Conservation (phyloP, 2,113 vertebrate genomes). For the Chionodraco myersi region DNA sequence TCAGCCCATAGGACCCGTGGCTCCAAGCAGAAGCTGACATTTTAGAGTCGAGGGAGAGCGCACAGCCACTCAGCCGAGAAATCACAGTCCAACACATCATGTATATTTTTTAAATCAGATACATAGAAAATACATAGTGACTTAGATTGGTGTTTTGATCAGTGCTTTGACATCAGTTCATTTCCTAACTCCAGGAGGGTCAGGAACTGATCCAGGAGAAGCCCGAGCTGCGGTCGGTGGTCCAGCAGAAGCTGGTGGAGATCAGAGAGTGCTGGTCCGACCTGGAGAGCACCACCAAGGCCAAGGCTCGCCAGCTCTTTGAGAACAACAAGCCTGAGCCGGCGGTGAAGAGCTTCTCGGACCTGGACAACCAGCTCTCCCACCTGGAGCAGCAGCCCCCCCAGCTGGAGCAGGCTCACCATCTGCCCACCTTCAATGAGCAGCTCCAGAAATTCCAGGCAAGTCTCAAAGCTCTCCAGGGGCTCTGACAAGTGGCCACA, state of each 20-base stretch:
- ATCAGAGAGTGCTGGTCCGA: conserved; percentile 90
- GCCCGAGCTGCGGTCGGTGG: conserved; percentile 87
- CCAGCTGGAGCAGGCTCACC: conserved; percentile 88
- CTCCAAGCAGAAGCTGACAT: conserved; percentile 69
- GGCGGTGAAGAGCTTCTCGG: conserved; percentile 87
- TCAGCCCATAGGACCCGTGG: conserved; percentile 22
- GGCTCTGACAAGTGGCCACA: background rate
- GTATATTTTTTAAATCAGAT: conserved; percentile 6
- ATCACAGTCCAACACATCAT: conserved; percentile 31
- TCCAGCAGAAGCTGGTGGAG: conserved; percentile 87
- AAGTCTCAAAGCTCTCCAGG: conserved; percentile 11
- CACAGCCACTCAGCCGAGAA: conserved; percentile 51
- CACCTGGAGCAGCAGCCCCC: conserved; percentile 87
- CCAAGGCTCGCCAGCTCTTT: conserved; percentile 92
- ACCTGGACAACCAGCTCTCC: conserved; percentile 86
- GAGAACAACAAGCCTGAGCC: conserved; percentile 92
- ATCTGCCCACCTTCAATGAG: conserved; percentile 91
- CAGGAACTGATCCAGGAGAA: conserved; percentile 90
- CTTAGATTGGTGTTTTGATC: background rate
- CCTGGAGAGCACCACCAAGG: conserved; percentile 91
- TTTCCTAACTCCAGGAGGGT: conserved; percentile 84
- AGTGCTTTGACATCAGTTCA: background rate
- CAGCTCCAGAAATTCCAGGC: conserved; percentile 93
- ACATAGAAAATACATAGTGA: background rate
- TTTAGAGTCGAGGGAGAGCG: conserved; percentile 38